Evolutionary conservation across 2,888 invertebrate genomes (phyloP).

Genomic region (Acleris emargana): DNA sequence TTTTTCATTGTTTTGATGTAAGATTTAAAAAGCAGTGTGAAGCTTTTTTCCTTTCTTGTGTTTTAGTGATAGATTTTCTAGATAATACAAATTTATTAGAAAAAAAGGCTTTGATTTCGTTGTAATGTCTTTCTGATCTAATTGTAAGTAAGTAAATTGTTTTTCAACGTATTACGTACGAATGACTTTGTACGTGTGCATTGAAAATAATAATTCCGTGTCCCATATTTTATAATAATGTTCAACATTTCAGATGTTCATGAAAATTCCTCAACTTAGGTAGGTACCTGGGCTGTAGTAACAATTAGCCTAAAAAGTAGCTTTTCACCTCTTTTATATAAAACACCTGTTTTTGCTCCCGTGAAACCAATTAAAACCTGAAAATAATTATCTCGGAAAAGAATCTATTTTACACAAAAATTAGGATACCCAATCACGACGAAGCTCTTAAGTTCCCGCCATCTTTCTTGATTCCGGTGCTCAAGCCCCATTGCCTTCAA

Average conservation of each 20-base stretch:
- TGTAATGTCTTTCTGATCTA: too few species aligned
- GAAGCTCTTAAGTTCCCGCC: slow-evolving; percentile 41
- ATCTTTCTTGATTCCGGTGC: slow-evolving; percentile 34
- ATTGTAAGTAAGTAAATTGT: too few species aligned
- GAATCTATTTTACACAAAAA: slow-evolving; percentile 19
- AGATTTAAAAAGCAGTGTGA: slow-evolving; percentile 5
- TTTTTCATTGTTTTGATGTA: slow-evolving; percentile 10
- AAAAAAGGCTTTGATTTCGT: too few species aligned
- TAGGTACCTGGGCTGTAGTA: neutral
- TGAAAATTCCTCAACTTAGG: too few species aligned
- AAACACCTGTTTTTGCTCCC: neutral
- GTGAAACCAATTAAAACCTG: slow-evolving; percentile 3
- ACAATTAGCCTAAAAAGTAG: neutral
- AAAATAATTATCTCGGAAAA: slow-evolving; percentile 27
- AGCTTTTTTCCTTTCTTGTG: neutral
- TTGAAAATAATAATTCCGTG: too few species aligned
- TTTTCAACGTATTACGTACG: too few species aligned
- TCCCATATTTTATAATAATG: too few species aligned
- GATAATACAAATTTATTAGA: too few species aligned
- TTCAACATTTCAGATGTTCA: too few species aligned
- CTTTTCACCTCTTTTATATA: slow-evolving; percentile 1
- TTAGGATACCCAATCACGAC: slow-evolving; percentile 20
- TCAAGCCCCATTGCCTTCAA: slow-evolving; percentile 17
- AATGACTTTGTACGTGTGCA: too few species aligned
- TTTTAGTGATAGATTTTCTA: neutral